phyloP scores from a whole-genome alignment of 2,888 invertebrate species.

The Hoplodrina ambigua region DNA sequence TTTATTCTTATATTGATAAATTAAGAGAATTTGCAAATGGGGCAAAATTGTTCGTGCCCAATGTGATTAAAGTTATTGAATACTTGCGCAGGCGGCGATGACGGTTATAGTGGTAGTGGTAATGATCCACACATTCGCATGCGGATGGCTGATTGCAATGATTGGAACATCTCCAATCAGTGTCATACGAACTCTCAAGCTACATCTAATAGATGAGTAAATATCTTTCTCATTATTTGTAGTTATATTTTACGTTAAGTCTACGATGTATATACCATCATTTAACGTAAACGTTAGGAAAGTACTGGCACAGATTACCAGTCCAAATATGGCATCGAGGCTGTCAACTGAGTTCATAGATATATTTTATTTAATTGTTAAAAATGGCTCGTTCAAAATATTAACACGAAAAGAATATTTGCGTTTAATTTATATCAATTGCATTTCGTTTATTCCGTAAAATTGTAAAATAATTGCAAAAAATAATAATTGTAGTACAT shows the following conservation, averaged over 20 bases:
- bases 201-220: conserved; percentile 81
- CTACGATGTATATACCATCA: too few species aligned
- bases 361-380: neutral
- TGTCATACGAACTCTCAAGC: conserved; percentile 79
- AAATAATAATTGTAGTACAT: too few species aligned
- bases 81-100: conserved; percentile 75
- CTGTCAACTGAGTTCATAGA: conserved; percentile 2
- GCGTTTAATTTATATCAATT: too few species aligned
- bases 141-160: conserved; percentile 79
- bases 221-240: conserved; percentile 47
- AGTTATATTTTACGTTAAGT: too few species aligned
- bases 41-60: neutral
- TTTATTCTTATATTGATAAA: too few species aligned
- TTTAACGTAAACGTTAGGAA: too few species aligned
- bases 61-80: conserved; percentile 11
- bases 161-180: conserved; percentile 74
- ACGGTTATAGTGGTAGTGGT: conserved; percentile 77
- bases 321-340: neutral
- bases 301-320: too few species aligned
- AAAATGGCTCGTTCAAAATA: too few species aligned
- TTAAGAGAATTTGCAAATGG: neutral
- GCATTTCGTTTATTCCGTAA: too few species aligned
- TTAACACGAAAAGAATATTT: too few species aligned
- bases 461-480: too few species aligned
- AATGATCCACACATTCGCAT: conserved; percentile 81